phyloP scores from a whole-genome alignment of 1,140 invertebrate genomes.

The Brachionus calyciflorus region DNA sequence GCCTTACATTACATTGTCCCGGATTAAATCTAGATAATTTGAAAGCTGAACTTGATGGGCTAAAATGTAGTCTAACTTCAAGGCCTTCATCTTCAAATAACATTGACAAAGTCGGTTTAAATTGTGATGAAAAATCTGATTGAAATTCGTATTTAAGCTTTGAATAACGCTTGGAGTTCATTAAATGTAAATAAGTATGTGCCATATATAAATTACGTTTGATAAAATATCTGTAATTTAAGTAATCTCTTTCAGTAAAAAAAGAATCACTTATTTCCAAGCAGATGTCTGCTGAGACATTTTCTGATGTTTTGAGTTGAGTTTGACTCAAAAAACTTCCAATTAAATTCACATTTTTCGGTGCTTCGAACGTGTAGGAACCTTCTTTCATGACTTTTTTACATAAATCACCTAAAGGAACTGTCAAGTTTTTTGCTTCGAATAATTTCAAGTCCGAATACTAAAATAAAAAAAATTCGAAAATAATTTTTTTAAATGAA shows the following conservation, averaged over 20 bases:
- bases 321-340: conserved; percentile 39
- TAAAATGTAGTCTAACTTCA: conserved; percentile 16
- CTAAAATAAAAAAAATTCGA: neutral
- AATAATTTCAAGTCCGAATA: conserved; percentile 5
- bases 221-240: conserved; percentile 76
- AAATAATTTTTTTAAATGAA: neutral
- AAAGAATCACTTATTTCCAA: conserved; percentile 20
- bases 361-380: conserved; percentile 1
- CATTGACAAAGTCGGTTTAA: conserved; percentile 3
- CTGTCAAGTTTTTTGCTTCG: neutral
- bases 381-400: conserved; percentile 43
- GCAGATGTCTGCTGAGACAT: neutral
- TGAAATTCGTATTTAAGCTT: conserved; percentile 34
- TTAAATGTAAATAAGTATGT: conserved; percentile 67
- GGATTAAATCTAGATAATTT: conserved; percentile 28
- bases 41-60: neutral
- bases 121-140: neutral
- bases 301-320: conserved; percentile 22
- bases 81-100: conserved; percentile 15
- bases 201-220: conserved; percentile 78
- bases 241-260: conserved; percentile 64
- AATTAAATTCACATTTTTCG: neutral
- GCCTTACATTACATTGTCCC: conserved; percentile 16
- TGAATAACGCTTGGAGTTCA: conserved; percentile 54
- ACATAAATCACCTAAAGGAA: neutral